phyloP scores from a whole-genome alignment of 2,797 vertebrate genomes.

The Setipinna tenuifilis region DNA sequence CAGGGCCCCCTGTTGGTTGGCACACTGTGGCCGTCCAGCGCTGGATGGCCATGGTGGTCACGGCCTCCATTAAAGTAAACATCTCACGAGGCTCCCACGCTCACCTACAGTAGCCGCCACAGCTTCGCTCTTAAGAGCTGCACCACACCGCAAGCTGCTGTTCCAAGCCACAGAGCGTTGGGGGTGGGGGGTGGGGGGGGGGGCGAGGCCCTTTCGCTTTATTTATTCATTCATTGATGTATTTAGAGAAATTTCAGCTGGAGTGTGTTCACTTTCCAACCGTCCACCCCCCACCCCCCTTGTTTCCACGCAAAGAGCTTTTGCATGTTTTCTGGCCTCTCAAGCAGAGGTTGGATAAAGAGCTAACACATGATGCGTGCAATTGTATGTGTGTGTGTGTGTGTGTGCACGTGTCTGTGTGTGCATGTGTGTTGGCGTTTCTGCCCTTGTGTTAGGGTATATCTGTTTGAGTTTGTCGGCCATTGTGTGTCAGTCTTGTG shows the following conservation, averaged over 20 bases:
- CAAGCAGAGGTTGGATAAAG: background rate
- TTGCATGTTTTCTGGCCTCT: constrained; percentile 68
- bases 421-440: background rate
- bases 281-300: constrained; percentile 42
- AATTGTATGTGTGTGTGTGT: background rate
- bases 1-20: constrained; percentile 71
- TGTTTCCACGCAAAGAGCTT: constrained; percentile 75
- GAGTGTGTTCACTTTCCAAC: constrained; percentile 23
- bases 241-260: constrained; percentile 68
- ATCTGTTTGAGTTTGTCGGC: background rate
- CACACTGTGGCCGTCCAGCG: constrained; percentile 68
- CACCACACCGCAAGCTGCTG: constrained; percentile 51
- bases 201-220: constrained; percentile 71
- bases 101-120: constrained; percentile 53
- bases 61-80: constrained; percentile 82
- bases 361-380: background rate
- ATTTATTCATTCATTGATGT: constrained; percentile 80
- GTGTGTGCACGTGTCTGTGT: too few species aligned
- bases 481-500: background rate
- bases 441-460: background rate
- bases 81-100: constrained; percentile 73
- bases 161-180: constrained; percentile 64
- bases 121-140: constrained; percentile 73
- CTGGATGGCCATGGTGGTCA: constrained; percentile 78
- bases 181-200: constrained; percentile 59